These are phyloP conservation scores for Poecilia wingei DNA, from an alignment of 2,797 vertebrate genomes.

Conservation along the genomic window DNA sequence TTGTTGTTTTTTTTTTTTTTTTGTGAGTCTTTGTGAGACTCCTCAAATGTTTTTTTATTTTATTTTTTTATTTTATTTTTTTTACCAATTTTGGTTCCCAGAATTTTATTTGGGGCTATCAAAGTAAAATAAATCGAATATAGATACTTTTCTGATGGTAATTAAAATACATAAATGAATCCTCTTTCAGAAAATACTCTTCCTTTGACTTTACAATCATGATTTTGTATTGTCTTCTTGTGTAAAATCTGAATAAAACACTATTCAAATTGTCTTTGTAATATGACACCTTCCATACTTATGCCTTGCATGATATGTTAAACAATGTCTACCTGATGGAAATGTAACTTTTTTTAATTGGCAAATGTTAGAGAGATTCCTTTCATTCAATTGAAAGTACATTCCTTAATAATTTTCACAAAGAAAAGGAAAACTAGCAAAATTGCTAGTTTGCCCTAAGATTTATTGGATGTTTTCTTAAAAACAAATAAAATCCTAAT, in stretches of 20 bases:
- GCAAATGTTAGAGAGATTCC: background rate
- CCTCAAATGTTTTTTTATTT: too few relatives aligned
- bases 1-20: background rate
- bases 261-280: background rate
- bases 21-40: background rate
- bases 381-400: background rate
- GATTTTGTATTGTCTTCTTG: too few relatives aligned
- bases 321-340: background rate
- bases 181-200: too few relatives aligned
- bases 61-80: too few relatives aligned
- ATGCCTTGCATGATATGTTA: background rate
- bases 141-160: too few relatives aligned
- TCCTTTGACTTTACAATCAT: too few relatives aligned
- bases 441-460: background rate
- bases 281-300: background rate
- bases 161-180: too few relatives aligned
- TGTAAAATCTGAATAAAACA: background rate
- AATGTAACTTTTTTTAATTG: background rate
- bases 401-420: background rate
- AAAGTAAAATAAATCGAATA: too few relatives aligned
- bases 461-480: constrained; percentile 28
- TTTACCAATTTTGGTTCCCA: too few relatives aligned
- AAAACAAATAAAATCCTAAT: background rate
- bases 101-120: too few relatives aligned
- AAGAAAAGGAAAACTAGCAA: background rate